A percentile compares a stretch with the other conserved stretches of the same genome.
phyloP scores from a whole-genome alignment of 1,140 invertebrate species.

The Hetaerina americana region DNA sequence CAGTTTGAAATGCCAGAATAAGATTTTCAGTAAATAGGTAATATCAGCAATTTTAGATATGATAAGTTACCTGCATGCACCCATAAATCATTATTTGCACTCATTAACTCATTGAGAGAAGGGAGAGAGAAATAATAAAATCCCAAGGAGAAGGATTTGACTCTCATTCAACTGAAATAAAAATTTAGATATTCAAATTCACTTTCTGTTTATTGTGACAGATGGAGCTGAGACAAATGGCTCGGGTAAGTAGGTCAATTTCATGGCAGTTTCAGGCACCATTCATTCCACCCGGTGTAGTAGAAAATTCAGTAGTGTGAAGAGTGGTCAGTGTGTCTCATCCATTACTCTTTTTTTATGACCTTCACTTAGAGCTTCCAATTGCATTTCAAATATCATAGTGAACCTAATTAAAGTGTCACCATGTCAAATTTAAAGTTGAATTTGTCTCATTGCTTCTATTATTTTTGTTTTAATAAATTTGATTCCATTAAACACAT shows the following conservation, averaged over 20 bases:
- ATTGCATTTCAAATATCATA: too few species aligned
- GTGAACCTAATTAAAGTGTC: too few species aligned
- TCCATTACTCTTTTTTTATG: too few species aligned
- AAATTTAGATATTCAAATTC: neutral
- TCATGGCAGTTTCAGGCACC: neutral
- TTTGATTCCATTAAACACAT: too few species aligned
- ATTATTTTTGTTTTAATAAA: too few species aligned
- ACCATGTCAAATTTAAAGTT: too few species aligned
- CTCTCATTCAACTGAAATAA: neutral
- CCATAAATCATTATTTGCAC: neutral
- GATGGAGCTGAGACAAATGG: neutral
- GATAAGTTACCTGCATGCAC: neutral
- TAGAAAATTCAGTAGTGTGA: neutral
- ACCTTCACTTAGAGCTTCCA: too few species aligned
- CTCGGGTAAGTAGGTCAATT: neutral
- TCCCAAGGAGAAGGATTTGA: neutral
- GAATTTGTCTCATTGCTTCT: too few species aligned
- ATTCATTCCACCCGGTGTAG: neutral
- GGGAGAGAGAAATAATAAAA: neutral
- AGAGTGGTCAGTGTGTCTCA: neutral
- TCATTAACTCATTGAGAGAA: neutral
- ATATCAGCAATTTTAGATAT: too few species aligned
- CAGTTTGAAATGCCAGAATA: too few species aligned
- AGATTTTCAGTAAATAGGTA: too few species aligned
- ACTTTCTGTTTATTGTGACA: neutral